Evolutionary conservation across 2,888 invertebrate species (phyloP), one percentile per base, ranked within the genome.

Genomic region (Pollenia angustigena): DNA sequence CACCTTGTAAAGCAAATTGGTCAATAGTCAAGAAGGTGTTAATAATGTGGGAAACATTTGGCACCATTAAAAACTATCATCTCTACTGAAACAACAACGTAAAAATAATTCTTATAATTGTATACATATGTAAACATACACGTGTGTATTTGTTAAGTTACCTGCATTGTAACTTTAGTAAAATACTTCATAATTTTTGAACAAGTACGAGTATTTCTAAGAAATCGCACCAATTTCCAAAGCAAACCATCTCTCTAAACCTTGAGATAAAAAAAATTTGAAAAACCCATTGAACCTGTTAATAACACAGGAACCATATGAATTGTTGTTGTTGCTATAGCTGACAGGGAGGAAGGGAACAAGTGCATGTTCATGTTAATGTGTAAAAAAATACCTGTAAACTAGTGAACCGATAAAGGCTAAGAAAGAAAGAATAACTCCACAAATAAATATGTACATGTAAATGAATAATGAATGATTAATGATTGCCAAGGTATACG

Each of bases 11-110:
- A 50, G 12, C 56, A 80, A 62, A 72, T 58, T 75, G 62, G 64
- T 72, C 42, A 76, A 81, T 72, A 85, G 71, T 69, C 69, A 69
- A 52, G n/a, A 78, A 92, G 90, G 92, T 91, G 92, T 91, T 91
- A 92, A 92, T 91, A 90, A 92, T 91, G 92, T 91, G 92, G 91
- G 90, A 91, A 92, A 91, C 90, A 91, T 92, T 92, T 92, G 91
- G 90, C 92, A 91, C 91, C 90, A 91, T 18, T 64, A 0, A 46
- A 64, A 44, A 10, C 11, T 42, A 42, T 12, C 9, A 56, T 56
- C 18, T 16, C 18, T 16, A 7, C 18, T 18, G 6, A 44, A 2
- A 16, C 14, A 6, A 12, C 16, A 46, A 46, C 64, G 4, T 2
- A 32, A 32, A 32, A 4, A 1, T 6, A 32, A 6, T 32, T 6